These are phyloP conservation scores for Callipepla squamata DNA, from an alignment of 2,113 vertebrate species.

Conservation along the genomic window DNA sequence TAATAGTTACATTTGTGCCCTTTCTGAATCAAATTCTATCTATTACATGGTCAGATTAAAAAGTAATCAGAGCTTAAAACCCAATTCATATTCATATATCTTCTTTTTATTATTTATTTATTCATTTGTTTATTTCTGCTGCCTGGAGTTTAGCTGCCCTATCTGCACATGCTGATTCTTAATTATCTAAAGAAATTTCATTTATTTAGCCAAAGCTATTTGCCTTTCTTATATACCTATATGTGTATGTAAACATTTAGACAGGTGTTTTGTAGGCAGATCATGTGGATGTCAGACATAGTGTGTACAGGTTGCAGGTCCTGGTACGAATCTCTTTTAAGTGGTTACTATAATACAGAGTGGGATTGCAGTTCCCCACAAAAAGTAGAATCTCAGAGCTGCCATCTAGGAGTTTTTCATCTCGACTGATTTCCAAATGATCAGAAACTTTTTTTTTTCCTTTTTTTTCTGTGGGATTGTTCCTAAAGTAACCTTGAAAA, in stretches of 20 bases:
- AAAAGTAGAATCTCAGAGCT: neutral
- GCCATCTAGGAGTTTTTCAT: neutral
- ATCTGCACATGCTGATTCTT: neutral
- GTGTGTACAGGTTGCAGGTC: neutral
- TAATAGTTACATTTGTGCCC: neutral
- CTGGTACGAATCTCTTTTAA: neutral
- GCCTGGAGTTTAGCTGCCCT: neutral
- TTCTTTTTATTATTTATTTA: neutral
- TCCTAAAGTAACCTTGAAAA: neutral
- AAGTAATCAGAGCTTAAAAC: neutral
- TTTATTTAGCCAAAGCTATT: neutral
- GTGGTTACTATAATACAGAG: neutral
- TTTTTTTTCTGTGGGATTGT: neutral
- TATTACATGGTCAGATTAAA: neutral
- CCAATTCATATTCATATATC: neutral
- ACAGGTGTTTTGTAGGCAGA: neutral
- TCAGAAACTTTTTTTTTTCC: neutral
- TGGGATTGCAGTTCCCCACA: neutral
- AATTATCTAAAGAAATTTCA: neutral
- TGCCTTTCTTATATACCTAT: neutral
- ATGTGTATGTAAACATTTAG: neutral
- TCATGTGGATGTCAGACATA: neutral
- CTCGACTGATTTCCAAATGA: neutral
- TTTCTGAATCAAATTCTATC: neutral
- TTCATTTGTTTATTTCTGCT: neutral